phyloP scores from a whole-genome alignment of 2,888 invertebrate species.

The Lepidochrysops patricia region DNA sequence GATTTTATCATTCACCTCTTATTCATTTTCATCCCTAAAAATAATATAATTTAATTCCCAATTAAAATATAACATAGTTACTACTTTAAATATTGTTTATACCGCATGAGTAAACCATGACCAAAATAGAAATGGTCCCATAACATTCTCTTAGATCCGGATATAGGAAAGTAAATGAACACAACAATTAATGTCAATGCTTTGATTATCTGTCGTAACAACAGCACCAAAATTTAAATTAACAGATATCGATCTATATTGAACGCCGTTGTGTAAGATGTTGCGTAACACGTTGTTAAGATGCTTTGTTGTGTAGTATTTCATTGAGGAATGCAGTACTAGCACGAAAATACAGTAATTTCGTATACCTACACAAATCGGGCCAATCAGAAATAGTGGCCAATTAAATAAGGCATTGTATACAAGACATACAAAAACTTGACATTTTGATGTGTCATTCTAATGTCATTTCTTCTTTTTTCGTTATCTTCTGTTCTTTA shows the following conservation, averaged over 20 bases:
- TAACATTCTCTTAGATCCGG: not conserved
- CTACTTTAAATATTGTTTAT: too few species aligned
- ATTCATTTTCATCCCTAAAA: too few species aligned
- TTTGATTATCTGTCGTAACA: constrained; percentile 16
- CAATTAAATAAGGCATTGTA: not conserved
- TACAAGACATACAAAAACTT: too few species aligned
- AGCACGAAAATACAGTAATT: not conserved
- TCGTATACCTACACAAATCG: not conserved
- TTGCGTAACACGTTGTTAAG: not conserved
- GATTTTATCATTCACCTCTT: too few species aligned
- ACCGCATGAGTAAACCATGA: too few species aligned
- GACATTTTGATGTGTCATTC: not conserved
- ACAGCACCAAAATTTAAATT: constrained; percentile 21
- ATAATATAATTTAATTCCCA: too few species aligned
- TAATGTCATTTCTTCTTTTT: not conserved
- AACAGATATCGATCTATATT: constrained; percentile 20
- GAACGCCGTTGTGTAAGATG: not conserved
- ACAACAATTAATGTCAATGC: constrained; percentile 13
- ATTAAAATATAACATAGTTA: too few species aligned
- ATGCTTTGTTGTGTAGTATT: not conserved
- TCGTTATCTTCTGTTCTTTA: not conserved
- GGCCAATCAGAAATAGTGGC: not conserved
- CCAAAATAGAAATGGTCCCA: not conserved
- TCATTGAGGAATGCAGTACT: not conserved
- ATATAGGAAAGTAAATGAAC: constrained; percentile 9